These are phyloP conservation scores for Struthio camelus DNA, from an alignment of 2,113 vertebrate genomes.

Conservation along the genomic window DNA sequence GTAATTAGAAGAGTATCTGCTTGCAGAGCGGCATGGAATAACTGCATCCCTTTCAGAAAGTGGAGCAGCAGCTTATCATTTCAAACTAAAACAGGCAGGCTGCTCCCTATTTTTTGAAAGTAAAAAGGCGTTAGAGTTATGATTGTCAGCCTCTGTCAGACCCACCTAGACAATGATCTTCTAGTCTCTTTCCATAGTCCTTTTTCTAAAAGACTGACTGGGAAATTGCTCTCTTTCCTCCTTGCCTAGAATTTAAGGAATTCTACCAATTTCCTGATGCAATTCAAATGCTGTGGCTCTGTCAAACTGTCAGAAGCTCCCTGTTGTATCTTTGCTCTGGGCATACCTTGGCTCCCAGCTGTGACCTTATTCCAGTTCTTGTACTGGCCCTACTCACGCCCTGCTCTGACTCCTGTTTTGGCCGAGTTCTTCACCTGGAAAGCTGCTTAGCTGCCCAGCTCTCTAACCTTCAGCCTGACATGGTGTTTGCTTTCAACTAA, in stretches of 20 bases:
- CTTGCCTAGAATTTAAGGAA: background rate
- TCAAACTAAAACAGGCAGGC: background rate
- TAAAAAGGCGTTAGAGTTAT: background rate
- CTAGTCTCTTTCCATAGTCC: background rate
- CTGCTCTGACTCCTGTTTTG: background rate
- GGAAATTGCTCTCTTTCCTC: background rate
- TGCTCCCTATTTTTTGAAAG: background rate
- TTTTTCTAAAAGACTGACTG: background rate
- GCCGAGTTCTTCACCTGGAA: background rate
- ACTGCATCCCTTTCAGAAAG: background rate
- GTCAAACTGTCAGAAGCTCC: background rate
- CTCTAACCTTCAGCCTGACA: background rate
- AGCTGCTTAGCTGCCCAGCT: background rate
- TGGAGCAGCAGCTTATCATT: background rate
- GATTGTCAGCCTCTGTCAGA: rapidly evolving
- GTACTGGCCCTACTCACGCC: background rate
- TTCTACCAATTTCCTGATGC: background rate
- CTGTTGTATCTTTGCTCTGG: background rate
- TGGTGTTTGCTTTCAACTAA: background rate
- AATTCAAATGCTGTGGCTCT: background rate
- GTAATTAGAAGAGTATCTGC: background rate
- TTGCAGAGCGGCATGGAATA: background rate
- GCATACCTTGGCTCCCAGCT: background rate
- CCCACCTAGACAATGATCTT: background rate
- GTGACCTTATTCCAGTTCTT: background rate